Conservation (phyloP, 2,797 vertebrate genomes). For the Sebastes variabilis region DNA sequence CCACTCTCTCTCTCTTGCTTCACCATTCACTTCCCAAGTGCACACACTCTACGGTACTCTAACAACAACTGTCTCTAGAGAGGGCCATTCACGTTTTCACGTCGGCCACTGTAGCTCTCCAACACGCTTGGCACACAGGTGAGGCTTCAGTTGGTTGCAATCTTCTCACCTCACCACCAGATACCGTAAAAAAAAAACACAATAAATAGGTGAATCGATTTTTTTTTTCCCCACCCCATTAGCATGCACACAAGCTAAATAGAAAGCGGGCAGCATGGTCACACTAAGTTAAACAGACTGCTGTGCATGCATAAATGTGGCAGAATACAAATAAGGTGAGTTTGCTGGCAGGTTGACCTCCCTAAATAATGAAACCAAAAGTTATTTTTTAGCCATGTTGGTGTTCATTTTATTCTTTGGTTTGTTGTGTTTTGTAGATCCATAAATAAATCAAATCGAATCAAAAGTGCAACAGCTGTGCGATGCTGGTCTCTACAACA, state of each 20-base stretch:
- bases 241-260: background rate
- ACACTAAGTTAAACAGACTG: background rate
- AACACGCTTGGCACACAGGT: too few relatives aligned
- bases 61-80: too few relatives aligned
- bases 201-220: too few relatives aligned
- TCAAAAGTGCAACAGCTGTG: background rate
- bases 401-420: background rate
- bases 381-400: background rate
- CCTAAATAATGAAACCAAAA: background rate
- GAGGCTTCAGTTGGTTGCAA: too few relatives aligned
- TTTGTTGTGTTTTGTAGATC: background rate
- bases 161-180: too few relatives aligned
- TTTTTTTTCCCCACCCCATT: background rate
- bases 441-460: background rate
- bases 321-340: background rate
- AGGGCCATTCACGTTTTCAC: too few relatives aligned
- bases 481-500: background rate
- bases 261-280: background rate
- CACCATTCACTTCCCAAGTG: too few relatives aligned
- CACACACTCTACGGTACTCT: too few relatives aligned
- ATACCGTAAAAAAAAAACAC: rapidly evolving
- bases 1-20: too few relatives aligned
- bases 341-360: background rate
- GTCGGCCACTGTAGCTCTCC: too few relatives aligned
- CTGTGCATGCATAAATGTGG: background rate